A percentile compares a stretch with the other conserved stretches of the same genome.
These are phyloP conservation scores for Haliaeetus leucogaster DNA, from an alignment of 2,113 vertebrate genomes.

Conservation along the genomic window DNA sequence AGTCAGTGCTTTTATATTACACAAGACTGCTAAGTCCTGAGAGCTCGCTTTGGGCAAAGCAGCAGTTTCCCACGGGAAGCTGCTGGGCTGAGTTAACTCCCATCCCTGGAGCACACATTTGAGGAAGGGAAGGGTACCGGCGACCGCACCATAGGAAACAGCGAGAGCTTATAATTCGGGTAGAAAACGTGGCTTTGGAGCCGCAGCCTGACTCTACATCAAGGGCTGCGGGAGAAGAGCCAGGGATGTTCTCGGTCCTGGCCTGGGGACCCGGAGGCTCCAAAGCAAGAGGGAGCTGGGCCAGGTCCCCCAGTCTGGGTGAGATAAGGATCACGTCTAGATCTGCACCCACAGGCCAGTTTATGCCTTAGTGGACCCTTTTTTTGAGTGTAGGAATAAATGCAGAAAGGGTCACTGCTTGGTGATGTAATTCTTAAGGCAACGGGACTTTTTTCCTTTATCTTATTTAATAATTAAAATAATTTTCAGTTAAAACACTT, in stretches of 20 bases:
- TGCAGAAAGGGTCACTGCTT: background rate
- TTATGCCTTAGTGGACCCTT: background rate
- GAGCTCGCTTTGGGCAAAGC: background rate
- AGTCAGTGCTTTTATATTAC: background rate
- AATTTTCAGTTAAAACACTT: background rate
- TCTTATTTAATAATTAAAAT: background rate
- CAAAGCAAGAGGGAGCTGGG: background rate
- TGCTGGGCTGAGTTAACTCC: background rate
- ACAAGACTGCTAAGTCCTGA: background rate
- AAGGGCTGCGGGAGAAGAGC: background rate
- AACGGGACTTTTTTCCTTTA: background rate
- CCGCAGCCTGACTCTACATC: background rate
- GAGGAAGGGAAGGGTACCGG: background rate
- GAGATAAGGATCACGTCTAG: background rate
- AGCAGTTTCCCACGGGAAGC: background rate
- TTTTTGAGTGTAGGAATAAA: background rate
- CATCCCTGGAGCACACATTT: background rate
- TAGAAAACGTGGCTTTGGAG: accelerated
- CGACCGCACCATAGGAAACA: background rate
- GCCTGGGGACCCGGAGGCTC: background rate
- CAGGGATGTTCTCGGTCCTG: accelerated
- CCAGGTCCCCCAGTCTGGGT: background rate
- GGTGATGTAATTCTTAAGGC: background rate
- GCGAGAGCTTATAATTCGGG: background rate
- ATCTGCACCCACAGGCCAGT: background rate